A percentile compares a stretch with the other conserved stretches of the same genome.
Evolutionary conservation across 2,888 invertebrate genomes (phyloP).

Genomic region (Parochlus steinenii): DNA sequence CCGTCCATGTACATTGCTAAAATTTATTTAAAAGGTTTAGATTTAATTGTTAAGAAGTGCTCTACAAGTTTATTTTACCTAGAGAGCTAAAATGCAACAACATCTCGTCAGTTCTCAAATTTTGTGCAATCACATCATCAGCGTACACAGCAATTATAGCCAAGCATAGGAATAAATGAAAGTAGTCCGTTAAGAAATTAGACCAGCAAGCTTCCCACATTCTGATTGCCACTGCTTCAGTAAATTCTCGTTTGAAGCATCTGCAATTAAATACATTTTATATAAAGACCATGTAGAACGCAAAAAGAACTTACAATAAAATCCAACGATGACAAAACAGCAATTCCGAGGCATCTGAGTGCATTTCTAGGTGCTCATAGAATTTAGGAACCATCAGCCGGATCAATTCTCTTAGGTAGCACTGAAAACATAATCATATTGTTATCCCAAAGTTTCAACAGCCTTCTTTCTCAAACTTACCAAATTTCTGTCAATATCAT

Average conservation of each 20-base stretch:
- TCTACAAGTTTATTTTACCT: slow-evolving; percentile 28
- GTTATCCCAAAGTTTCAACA: too few species aligned
- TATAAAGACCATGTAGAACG: slow-evolving; percentile 1
- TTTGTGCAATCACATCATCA: slow-evolving; percentile 84
- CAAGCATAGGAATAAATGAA: slow-evolving; percentile 85
- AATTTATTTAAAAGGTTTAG: slow-evolving; percentile 18
- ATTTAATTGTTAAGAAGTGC: slow-evolving; percentile 2
- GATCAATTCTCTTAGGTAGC: slow-evolving; percentile 72
- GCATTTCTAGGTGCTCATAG: slow-evolving; percentile 65
- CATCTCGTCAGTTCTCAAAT: slow-evolving; percentile 86
- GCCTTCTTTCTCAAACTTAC: slow-evolving; percentile 28
- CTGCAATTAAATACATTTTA: slow-evolving; percentile 29
- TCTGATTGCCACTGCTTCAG: slow-evolving; percentile 68
- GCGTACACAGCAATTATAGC: slow-evolving; percentile 87
- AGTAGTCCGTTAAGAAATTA: slow-evolving; percentile 89
- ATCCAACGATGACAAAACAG: slow-evolving; percentile 94
- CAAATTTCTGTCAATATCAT: slow-evolving; percentile 86
- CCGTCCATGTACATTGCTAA: slow-evolving; percentile 95
- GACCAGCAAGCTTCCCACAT: slow-evolving; percentile 99
- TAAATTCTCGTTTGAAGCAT: slow-evolving; percentile 85
- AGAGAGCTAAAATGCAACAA: slow-evolving; percentile 86
- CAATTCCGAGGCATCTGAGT: slow-evolving; percentile 75
- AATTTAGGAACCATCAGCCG: slow-evolving; percentile 83
- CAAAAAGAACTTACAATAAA: slow-evolving; percentile 46
- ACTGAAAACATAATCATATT: slow-evolving; percentile 31